Evolutionary conservation across 2,113 vertebrate genomes (phyloP), one percentile per base, ranked within the genome.

Genomic region (Charadrius vociferus): DNA sequence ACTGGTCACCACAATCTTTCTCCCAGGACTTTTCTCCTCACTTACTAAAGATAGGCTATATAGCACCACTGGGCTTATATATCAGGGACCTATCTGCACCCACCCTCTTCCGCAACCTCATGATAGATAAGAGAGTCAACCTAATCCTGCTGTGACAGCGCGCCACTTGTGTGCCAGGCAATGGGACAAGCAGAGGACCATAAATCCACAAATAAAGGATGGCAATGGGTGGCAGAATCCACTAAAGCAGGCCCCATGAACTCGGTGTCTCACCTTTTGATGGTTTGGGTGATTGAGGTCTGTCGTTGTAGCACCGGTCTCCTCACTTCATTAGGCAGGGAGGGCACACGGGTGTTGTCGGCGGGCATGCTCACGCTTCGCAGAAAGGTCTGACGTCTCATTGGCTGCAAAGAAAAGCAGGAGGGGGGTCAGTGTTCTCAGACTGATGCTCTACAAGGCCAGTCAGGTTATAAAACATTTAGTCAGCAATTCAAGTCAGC

Each of bases 261-360:
- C 41, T 26, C 47, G 1, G 14, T 7, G 12, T 43, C 91, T 97
- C 98, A 99, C 99, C 99, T 99, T 98, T 98, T 99, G 97, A 99
- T 99, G 96, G 99, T 99, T 98, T 99, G 99, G 24, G 99, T 99
- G 98, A 99, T 99, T 45, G 99, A 99, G 23, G 98, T 98, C 98
- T 99, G 99, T 34, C 99, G 98, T 77, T 99, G 99, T 75, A 99
- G 98, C 59, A 92, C 97, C 0, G 98, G 98, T 84, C 99, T 98
- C 49, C 99, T 97, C 10, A 74, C 96, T 72, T 99, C 99, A 7
- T 98, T 96, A 59, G 98, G 98, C 23, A 99, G 98, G 5, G 99
- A 99, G 19, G 99, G 98, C 78, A 98, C 94, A 1, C 98, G 99
- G 63, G 98, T 98, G 11, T 98, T 98, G 97, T 99, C 99, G 0